Evolutionary conservation across 2,113 vertebrate genomes (phyloP), one percentile per base, ranked within the genome.

Genomic region (Fukomys damarensis): DNA sequence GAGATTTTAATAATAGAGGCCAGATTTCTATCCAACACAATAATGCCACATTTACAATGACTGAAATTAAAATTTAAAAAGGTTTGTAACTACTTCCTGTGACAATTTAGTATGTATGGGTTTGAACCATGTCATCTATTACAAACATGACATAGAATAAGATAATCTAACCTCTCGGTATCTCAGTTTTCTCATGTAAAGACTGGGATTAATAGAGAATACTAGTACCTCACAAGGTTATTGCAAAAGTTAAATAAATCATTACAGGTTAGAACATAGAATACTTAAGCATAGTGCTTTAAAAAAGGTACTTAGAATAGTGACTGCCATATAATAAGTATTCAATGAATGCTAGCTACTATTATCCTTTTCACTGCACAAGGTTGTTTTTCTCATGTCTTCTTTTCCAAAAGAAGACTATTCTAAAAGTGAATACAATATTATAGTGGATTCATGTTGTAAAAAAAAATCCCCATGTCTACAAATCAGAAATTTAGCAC

Each of bases 21-120:
- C 10, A 95, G 81, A 89, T n/a, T 81, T 32, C 43, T 56, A 85
- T 3, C 19, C 10, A 89, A 63, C 5, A 11, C n/a, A 84, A 70
- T 9, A 96, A 52, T 52, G 35, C 22, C 70, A 77, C 17, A 84
- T n/a, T 85, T 30, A 95, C 4, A 86, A 49, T 3, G 3, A 56
- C 32, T 83, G 32, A 95, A 91, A 89, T 26, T 3, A 88, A 94
- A 87, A 96, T 49, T 28, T 84, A 38, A 68, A 85, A 66, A 86
- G 66, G 28, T 81, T 52, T 1, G 2, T n/a, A 38, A 59, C 41
- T 91, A 8, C 66, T 84, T 82, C 85, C 54, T 81, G 59, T 61
- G 30, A 89, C 32, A 91, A 65, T 38, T 89, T 43, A 89, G 17
- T 35, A 52, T 86, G 52, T 43, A 43, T 41, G 20, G 14, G 35